Percentiles rank a stretch among this genome's conserved stretches.
Conservation (phyloP, 2,113 vertebrate genomes). For the Noturus placidus region DNA sequence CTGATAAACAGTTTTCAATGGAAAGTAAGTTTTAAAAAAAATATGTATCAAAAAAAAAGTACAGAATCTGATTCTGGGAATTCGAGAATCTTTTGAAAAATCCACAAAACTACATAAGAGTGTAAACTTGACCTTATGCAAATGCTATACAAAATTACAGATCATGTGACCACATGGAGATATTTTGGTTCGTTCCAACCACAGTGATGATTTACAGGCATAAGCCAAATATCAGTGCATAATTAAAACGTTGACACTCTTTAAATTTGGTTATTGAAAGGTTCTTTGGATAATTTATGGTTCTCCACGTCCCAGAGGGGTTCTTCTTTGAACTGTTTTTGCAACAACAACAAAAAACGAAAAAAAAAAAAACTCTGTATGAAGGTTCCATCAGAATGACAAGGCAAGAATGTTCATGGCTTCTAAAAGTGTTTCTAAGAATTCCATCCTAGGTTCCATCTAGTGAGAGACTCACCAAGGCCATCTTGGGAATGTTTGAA, state of each 20-base stretch:
- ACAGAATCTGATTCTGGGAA: background rate
- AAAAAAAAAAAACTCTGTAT: too few relatives aligned
- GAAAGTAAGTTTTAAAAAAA: background rate
- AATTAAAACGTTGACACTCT: background rate
- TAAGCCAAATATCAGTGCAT: background rate
- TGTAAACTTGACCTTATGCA: background rate
- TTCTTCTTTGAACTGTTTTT: background rate
- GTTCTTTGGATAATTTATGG: background rate
- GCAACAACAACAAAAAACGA: background rate
- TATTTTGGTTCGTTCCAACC: background rate
- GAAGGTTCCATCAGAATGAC: background rate
- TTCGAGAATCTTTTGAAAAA: background rate
- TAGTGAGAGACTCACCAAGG: too few relatives aligned
- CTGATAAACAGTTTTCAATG: conserved; percentile 33
- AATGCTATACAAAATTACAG: background rate
- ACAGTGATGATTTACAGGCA: background rate
- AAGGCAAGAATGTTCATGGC: background rate
- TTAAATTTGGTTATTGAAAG: background rate
- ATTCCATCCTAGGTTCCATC: too few relatives aligned
- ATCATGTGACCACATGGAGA: background rate
- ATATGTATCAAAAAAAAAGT: background rate
- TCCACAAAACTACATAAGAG: background rate
- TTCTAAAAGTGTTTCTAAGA: background rate
- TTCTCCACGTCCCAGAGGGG: background rate
- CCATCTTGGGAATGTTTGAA: background rate